Evolutionary conservation across 2,888 invertebrate genomes (phyloP).

Genomic region (Mycalesis mineus): DNA sequence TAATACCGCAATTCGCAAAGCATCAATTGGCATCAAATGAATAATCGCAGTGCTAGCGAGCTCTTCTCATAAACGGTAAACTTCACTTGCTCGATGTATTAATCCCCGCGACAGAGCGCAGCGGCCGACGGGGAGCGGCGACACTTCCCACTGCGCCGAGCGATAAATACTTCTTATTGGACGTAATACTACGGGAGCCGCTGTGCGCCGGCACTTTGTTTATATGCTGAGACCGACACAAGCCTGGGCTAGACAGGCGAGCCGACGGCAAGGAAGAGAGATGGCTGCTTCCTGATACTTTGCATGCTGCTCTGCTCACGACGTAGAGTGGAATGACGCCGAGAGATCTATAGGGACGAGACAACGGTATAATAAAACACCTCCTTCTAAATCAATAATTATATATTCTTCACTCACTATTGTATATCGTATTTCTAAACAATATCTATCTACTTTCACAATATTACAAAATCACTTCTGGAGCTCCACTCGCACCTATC

Average conservation of each 20-base stretch:
- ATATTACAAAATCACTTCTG: too few relatives aligned
- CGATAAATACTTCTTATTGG: conserved; percentile 2
- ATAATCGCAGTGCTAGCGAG: too few relatives aligned
- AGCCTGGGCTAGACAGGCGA: conserved; percentile 15
- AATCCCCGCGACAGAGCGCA: neutral
- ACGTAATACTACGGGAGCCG: neutral
- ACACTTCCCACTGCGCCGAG: neutral
- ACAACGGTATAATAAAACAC: too few relatives aligned
- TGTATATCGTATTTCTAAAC: too few relatives aligned
- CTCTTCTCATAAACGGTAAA: too few relatives aligned
- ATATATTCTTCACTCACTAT: too few relatives aligned
- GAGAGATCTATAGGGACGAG: too few relatives aligned
- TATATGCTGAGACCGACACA: conserved; percentile 7
- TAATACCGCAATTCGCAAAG: too few relatives aligned
- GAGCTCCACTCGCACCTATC: too few relatives aligned
- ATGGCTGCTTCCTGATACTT: conserved; percentile 23
- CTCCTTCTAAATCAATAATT: too few relatives aligned
- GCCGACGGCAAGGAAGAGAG: conserved; percentile 20
- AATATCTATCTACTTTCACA: too few relatives aligned
- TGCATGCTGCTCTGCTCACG: neutral
- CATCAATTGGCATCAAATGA: too few relatives aligned
- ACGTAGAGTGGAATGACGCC: neutral
- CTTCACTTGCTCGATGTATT: neutral
- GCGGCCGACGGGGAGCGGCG: neutral
- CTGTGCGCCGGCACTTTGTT: neutral